Evolutionary conservation across 2,113 vertebrate genomes (phyloP), one percentile per base, ranked within the genome.

Genomic region (Rutilus rutilus): DNA sequence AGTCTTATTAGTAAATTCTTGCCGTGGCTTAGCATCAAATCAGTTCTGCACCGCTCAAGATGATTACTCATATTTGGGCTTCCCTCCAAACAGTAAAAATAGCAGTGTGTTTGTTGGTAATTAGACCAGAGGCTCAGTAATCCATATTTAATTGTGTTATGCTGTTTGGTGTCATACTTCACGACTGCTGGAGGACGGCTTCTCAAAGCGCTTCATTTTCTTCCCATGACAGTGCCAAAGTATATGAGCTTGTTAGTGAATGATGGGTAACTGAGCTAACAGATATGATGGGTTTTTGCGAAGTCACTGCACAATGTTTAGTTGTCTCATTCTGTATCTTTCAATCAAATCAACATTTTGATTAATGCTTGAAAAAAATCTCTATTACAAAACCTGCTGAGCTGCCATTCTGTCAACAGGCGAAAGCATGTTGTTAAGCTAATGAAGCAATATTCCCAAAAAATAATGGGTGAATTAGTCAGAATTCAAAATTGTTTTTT

Each of bases 1-100:
- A 90, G 87, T 57, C 89, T 89, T 91, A 92, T 94, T 93, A 93
- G 90, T 52, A 84, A 89, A 93, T 93, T 94, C 92, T 90, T 93
- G 85, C 65, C 78, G 1, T n/a, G 87, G 91, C 92, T 93, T 93
- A 94, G 85, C 69, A 88, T 94, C 92, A 92, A 91, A 88, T 92
- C 89, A 89, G 83, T 91, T 90, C 89, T 82, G 62, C 85, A 87
- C 87, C 83, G 87, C 84, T 85, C 82, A 88, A 91, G 76, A 47
- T 87, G 91, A 93, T 86, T 88, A 85, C 91, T 91, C 82, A 85
- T 91, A 87, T 91, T 90, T 90, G 87, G 93, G 91, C 90, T 87
- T 75, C 79, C 88, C 82, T 92, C 91, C 93, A 94, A 92, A 93
- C 27, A 90, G 77, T 64, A 42, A 64, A 50, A 27, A 75, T 50